Conservation (phyloP, 2,888 invertebrate species). For the Aphidius colemani region DNA sequence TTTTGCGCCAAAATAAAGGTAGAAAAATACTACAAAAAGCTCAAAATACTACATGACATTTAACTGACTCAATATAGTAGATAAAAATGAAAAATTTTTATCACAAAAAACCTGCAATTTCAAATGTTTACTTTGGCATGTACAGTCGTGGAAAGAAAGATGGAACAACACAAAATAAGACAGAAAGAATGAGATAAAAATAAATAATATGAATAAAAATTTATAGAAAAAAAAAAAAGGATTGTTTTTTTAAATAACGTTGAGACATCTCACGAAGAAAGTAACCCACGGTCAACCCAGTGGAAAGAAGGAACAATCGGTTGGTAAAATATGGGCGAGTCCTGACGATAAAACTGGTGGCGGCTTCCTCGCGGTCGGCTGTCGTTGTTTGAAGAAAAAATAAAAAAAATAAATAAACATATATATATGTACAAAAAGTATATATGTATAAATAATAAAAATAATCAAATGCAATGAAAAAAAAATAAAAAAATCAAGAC, state of each 20-base stretch:
- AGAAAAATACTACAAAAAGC: too few relatives aligned
- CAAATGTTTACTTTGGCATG: slow-evolving; percentile 9
- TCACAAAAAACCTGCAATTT: slow-evolving; percentile 1
- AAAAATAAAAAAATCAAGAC: slow-evolving; percentile 16
- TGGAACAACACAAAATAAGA: too few relatives aligned
- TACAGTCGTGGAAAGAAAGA: slow-evolving; percentile 9
- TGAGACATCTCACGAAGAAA: slow-evolving; percentile 20
- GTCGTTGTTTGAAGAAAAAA: slow-evolving; percentile 29
- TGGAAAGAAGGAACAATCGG: slow-evolving; percentile 41
- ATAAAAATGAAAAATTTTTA: slow-evolving; percentile 25
- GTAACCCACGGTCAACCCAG: slow-evolving; percentile 14
- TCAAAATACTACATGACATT: too few relatives aligned
- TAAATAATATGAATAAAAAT: background rate
- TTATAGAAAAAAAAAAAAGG: too few relatives aligned
- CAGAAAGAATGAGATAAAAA: slow-evolving; percentile 8
- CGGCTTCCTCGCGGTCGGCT: slow-evolving; percentile 39
- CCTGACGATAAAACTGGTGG: slow-evolving; percentile 47
- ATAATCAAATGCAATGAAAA: slow-evolving; percentile 17
- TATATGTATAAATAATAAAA: slow-evolving; percentile 23
- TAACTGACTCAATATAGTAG: slow-evolving; percentile 1
- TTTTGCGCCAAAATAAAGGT: too few relatives aligned
- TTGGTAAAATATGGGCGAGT: slow-evolving; percentile 44
- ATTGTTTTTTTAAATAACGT: slow-evolving; percentile 5
- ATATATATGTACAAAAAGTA: slow-evolving; percentile 33
- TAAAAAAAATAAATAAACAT: slow-evolving; percentile 28